Evolutionary conservation across 2,888 invertebrate species (phyloP).

Genomic region (Archaeoteleia sp.): DNA sequence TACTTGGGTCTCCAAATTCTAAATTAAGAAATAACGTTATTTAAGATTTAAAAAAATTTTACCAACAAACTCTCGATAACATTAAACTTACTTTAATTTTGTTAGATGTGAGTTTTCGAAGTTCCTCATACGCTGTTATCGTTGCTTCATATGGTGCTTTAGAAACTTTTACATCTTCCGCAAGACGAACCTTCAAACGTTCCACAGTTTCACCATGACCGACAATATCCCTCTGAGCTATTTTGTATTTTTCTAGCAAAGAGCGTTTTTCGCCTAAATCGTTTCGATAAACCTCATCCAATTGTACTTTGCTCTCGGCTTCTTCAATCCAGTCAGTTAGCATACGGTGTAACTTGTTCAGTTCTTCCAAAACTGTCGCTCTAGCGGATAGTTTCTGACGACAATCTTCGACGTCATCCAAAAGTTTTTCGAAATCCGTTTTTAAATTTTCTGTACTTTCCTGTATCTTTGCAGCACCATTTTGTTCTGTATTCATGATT

Average conservation of each 20-base stretch:
- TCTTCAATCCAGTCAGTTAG: constrained; percentile 92
- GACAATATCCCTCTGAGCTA: constrained; percentile 87
- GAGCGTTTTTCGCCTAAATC: constrained; percentile 94
- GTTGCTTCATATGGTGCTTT: constrained; percentile 83
- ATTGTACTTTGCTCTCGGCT: constrained; percentile 87
- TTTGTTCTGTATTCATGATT: constrained; percentile 92
- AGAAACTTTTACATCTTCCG: constrained; percentile 82
- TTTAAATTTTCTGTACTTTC: constrained; percentile 93
- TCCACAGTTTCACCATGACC: constrained; percentile 87
- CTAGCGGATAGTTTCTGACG: constrained; percentile 84
- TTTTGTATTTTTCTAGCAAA: constrained; percentile 89
- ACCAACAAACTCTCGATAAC: too few species aligned
- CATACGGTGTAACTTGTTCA: constrained; percentile 87
- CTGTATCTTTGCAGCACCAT: constrained; percentile 91
- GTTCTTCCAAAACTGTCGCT: constrained; percentile 88
- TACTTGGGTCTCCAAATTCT: constrained; percentile 88
- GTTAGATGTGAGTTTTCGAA: constrained; percentile 81
- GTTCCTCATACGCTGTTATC: constrained; percentile 82
- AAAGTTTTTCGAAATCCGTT: constrained; percentile 91
- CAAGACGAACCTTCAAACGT: constrained; percentile 84
- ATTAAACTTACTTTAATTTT: constrained; percentile 81
- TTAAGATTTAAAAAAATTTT: too few species aligned
- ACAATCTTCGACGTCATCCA: constrained; percentile 87
- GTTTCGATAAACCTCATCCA: constrained; percentile 83
- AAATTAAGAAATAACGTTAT: constrained; percentile 50